Evolutionary conservation across 2,888 invertebrate genomes (phyloP), one percentile per base, ranked within the genome.

Genomic region (Trichopria drosophilae): DNA sequence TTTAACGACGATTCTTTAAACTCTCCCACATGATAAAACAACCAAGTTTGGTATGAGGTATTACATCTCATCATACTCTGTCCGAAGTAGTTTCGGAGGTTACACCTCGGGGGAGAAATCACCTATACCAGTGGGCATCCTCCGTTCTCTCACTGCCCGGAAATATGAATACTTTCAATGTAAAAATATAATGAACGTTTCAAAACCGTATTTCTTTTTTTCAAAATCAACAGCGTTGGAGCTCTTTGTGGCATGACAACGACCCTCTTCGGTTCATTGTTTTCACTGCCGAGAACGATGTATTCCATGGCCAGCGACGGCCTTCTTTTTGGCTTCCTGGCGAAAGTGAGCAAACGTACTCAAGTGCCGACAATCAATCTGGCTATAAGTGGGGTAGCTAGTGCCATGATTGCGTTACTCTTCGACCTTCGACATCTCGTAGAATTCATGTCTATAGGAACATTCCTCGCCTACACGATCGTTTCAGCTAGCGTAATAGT

Each of bases 371-470:
- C 90, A 4, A 73, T 83, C 0, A 91, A 90, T 70, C 76, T 92
- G 51, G 81, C 85, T 4, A 82, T 91, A 45, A 87, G 90, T n/a
- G 90, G 91, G 0, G 57, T 87, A 12, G 78, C 84, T 19, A 87
- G 90, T 37, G 89, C 88, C 1, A 47, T 88, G 0, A 85, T 94
- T 57, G 93, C 94, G 4, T 76, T 94, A 29, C 72, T 93, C 26
- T 90, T 94, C 66, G 93, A 95, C 75, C 80, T 95, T 60, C 86
- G 90, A 62, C 92, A 92, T 61, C 78, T 95, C 31, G 93, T 95
- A 0, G 93, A 95, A 70, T 93, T 95, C 70, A 93, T 95, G 91
- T 93, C 93, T 2, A 94, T 95, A 66, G 91, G 91, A 0, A 92
- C 91, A 0, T 78, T 93, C 41, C 75, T 92, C 62, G 92, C 93